Conservation (phyloP, 2,888 invertebrate species). For the Eilema griseolum region DNA sequence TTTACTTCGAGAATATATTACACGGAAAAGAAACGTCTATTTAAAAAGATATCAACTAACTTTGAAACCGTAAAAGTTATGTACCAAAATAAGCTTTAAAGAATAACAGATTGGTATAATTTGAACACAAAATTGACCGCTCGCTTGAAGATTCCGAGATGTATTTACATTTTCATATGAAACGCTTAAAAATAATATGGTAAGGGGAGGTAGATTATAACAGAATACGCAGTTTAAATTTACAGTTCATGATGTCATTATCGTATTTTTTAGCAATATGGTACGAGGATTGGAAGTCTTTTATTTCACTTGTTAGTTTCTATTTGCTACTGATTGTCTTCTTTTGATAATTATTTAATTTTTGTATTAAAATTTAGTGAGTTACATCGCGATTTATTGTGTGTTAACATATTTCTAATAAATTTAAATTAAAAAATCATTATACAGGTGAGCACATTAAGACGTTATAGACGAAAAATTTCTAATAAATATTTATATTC, state of each 20-base stretch:
- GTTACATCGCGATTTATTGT: no score
- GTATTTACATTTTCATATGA: neutral
- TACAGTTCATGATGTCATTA: neutral
- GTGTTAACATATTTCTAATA: no score
- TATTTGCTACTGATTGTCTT: no score
- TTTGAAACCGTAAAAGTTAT: slow-evolving; percentile 29
- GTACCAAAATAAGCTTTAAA: slow-evolving; percentile 12
- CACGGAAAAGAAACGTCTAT: neutral
- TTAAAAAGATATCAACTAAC: slow-evolving; percentile 16
- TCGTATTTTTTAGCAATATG: no score
- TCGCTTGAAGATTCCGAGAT: neutral
- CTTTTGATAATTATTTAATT: no score
- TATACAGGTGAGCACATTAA: no score
- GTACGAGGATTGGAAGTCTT: no score
- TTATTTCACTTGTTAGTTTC: no score
- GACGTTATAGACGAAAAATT: no score
- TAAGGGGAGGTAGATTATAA: neutral
- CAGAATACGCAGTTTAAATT: neutral
- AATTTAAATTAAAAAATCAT: no score
- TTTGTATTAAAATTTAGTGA: no score
- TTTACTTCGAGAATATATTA: neutral
- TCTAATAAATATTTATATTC: no score
- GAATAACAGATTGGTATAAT: neutral
- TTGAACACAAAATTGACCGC: slow-evolving; percentile 6
- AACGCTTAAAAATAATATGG: neutral